These are phyloP conservation scores for Diplosoma virens DNA, from an alignment of 23 tunicate genomes.

Conservation along the genomic window DNA sequence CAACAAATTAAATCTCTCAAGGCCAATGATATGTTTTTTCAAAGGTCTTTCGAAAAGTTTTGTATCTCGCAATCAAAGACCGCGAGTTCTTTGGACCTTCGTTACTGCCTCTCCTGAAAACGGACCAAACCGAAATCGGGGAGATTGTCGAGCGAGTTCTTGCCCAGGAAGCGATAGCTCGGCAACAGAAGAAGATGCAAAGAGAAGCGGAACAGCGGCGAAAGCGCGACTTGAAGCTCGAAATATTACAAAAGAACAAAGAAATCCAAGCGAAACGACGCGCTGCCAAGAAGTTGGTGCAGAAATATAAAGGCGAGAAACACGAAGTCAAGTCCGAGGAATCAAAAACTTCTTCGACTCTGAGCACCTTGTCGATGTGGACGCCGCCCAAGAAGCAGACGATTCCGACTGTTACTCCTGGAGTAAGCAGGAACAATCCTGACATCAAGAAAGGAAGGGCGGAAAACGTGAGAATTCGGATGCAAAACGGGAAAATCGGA, in stretches of 20 bases:
- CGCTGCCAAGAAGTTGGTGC: slow-evolving; percentile 3
- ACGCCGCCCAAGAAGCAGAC: slow-evolving; percentile 20
- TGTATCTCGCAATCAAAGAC: slow-evolving; percentile 20
- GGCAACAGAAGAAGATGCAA: slow-evolving; percentile 31
- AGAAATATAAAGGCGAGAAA: slow-evolving; percentile 4
- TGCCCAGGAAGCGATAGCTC: slow-evolving; percentile 37
- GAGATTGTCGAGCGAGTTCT: slow-evolving; percentile 47
- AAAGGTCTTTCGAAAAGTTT: slow-evolving; percentile 44
- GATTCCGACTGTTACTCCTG: neutral
- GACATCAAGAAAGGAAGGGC: slow-evolving; percentile 2
- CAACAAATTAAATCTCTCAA: too few relatives aligned
- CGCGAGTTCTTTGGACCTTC: slow-evolving; percentile 22
- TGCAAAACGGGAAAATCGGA: slow-evolving; percentile 60
- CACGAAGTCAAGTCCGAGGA: slow-evolving; percentile 13
- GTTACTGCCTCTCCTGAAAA: slow-evolving; percentile 34
- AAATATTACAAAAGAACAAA: slow-evolving; percentile 14
- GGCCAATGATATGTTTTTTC: neutral
- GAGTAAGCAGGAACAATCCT: neutral
- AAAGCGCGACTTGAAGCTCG: slow-evolving; percentile 27
- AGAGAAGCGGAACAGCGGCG: slow-evolving; percentile 36
- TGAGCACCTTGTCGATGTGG: neutral
- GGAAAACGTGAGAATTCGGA: slow-evolving; percentile 33
- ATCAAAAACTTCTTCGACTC: neutral
- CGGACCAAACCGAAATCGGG: slow-evolving; percentile 37
- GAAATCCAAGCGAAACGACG: slow-evolving; percentile 11